phyloP scores from a whole-genome alignment of 2,888 invertebrate species.

The Notodonta dromedarius region DNA sequence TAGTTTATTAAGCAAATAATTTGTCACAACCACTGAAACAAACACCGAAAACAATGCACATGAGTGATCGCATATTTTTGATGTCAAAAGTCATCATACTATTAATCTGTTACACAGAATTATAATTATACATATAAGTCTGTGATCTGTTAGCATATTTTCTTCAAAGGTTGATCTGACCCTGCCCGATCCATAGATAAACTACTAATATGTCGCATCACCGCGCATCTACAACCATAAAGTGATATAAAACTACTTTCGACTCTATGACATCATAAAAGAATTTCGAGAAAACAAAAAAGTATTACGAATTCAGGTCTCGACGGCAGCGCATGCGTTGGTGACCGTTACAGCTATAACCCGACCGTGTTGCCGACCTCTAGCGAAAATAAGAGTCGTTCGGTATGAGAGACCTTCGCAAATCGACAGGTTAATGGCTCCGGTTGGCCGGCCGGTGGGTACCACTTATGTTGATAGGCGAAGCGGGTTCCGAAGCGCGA shows the following conservation, averaged over 20 bases:
- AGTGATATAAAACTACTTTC: slow-evolving; percentile 21
- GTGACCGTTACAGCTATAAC: slow-evolving; percentile 25
- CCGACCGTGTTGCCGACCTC: slow-evolving; percentile 9
- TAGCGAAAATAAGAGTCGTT: slow-evolving; percentile 21
- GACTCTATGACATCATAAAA: slow-evolving; percentile 25
- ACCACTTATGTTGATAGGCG: neutral
- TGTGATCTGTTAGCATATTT: too few relatives aligned
- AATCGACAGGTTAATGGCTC: slow-evolving; percentile 9
- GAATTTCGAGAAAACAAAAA: slow-evolving; percentile 12
- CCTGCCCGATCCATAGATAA: too few relatives aligned
- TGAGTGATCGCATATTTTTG: too few relatives aligned
- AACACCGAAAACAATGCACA: too few relatives aligned
- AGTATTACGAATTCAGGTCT: slow-evolving; percentile 13
- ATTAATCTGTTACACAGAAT: too few relatives aligned
- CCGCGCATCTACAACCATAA: neutral
- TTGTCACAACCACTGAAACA: too few relatives aligned
- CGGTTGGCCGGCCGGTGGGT: neutral
- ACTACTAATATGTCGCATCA: too few relatives aligned
- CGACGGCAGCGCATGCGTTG: slow-evolving; percentile 18
- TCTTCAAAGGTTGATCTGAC: too few relatives aligned
- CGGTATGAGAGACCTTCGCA: slow-evolving; percentile 5
- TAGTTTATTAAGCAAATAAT: too few relatives aligned
- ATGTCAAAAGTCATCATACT: too few relatives aligned
- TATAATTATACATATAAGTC: too few relatives aligned
- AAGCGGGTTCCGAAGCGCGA: neutral